A percentile compares a stretch with the other conserved stretches of the same genome.
Conservation (phyloP, 2,797 vertebrate species). For the Eospalax fontanierii region DNA sequence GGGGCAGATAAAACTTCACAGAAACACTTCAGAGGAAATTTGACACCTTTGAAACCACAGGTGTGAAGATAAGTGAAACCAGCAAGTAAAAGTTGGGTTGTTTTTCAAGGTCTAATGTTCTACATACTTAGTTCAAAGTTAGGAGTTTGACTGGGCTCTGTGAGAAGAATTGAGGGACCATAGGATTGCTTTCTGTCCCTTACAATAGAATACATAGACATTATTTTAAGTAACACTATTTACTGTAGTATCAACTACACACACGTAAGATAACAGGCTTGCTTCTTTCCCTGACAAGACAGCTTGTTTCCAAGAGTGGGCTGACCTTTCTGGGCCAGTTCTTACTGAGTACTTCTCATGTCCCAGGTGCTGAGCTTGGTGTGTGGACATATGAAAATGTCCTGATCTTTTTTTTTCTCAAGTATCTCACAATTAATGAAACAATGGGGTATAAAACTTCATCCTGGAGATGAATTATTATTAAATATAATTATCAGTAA, state of each 20-base stretch:
- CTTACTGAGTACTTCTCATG: background rate
- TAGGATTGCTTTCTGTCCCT: background rate
- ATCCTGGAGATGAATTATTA: conserved; percentile 48
- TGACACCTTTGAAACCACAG: conserved; percentile 84
- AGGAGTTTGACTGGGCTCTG: background rate
- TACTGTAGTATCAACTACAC: background rate
- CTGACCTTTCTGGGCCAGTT: background rate
- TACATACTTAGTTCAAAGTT: conserved; percentile 22
- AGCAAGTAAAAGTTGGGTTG: conserved; percentile 81
- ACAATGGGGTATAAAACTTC: background rate
- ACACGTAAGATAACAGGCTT: background rate
- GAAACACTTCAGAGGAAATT: conserved; percentile 82
- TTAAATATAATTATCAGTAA: conserved; percentile 14
- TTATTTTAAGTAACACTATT: background rate
- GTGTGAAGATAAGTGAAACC: conserved; percentile 83
- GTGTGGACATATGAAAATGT: conserved; percentile 21
- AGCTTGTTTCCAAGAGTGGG: background rate
- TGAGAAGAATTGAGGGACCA: background rate
- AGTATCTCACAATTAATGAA: background rate
- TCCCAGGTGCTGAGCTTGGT: background rate
- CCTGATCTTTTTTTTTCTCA: background rate
- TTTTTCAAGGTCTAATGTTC: conserved; percentile 55
- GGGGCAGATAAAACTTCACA: conserved; percentile 60
- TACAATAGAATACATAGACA: background rate
- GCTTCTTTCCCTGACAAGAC: background rate